A percentile compares a stretch with the other conserved stretches of the same genome.
These are phyloP conservation scores for Rissa tridactyla DNA, from an alignment of 2,113 vertebrate genomes.

Conservation along the genomic window DNA sequence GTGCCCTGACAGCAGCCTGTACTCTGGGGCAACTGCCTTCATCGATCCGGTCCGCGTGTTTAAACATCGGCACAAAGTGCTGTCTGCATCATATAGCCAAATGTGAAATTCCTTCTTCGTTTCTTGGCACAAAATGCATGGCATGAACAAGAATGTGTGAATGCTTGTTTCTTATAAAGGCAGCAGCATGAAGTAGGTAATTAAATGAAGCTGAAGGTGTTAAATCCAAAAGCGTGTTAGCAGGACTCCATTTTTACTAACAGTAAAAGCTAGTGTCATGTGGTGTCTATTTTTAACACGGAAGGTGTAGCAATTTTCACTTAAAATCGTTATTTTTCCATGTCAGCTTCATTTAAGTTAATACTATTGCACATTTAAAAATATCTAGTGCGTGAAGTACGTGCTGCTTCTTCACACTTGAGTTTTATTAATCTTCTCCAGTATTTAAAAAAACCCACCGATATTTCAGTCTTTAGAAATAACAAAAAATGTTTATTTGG, in stretches of 20 bases:
- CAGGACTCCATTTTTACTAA: not conserved
- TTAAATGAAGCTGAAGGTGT: conserved; percentile 53
- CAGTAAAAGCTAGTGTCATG: not conserved
- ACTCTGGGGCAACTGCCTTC: not conserved
- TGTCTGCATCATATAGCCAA: not conserved
- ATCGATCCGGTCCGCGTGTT: not conserved
- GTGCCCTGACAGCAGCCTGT: not conserved
- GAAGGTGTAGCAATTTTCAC: conserved; percentile 4
- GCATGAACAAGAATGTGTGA: not conserved
- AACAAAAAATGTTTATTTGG: not conserved
- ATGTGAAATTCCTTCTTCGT: not conserved
- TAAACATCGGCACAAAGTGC: not conserved
- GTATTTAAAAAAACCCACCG: not conserved
- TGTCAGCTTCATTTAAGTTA: not conserved
- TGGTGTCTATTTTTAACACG: conserved; percentile 27
- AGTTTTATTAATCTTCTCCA: not conserved
- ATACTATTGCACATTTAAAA: not conserved
- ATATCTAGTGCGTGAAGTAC: not conserved
- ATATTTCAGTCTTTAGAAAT: not conserved
- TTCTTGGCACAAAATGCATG: not conserved
- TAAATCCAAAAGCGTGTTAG: conserved; percentile 8
- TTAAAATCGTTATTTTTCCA: not conserved
- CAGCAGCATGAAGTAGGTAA: conserved; percentile 10
- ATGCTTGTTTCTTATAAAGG: conserved; percentile 4
- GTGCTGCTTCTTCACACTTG: not conserved